phyloP scores from a whole-genome alignment of 30 jellyfish, hydroid and myxozoan genomes.

The Rhopilema esculentum region DNA sequence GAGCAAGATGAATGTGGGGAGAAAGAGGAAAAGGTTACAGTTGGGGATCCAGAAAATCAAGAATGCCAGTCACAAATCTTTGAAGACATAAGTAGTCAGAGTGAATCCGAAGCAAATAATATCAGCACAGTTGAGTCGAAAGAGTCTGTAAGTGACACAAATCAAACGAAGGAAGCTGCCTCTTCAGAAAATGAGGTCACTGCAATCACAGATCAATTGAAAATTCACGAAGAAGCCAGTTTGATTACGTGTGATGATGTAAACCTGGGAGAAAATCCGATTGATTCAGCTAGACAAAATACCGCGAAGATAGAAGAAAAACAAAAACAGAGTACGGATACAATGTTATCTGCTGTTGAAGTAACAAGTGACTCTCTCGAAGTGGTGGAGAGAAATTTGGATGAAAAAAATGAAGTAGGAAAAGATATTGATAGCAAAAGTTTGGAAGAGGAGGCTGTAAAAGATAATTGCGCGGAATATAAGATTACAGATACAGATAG shows the following conservation, averaged over 20 bases:
- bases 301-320: no score
- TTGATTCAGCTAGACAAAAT: no score
- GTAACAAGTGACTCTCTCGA: background rate
- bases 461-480: background rate
- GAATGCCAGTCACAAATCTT: no score
- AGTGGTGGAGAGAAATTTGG: background rate
- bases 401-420: background rate
- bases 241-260: no score
- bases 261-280: no score
- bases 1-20: conserved; percentile 8
- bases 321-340: no score
- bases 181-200: no score
- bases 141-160: background rate
- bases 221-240: no score
- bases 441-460: background rate
- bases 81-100: background rate
- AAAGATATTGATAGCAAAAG: background rate
- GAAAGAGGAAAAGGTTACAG: background rate
- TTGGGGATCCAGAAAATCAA: background rate
- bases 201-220: no score
- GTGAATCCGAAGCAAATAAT: background rate
- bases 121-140: background rate
- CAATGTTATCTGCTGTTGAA: no score
- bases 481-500: background rate
- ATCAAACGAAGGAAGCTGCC: background rate